These are phyloP conservation scores for Pollachius pollachius DNA, from an alignment of 2,113 vertebrate genomes.

Conservation along the genomic window DNA sequence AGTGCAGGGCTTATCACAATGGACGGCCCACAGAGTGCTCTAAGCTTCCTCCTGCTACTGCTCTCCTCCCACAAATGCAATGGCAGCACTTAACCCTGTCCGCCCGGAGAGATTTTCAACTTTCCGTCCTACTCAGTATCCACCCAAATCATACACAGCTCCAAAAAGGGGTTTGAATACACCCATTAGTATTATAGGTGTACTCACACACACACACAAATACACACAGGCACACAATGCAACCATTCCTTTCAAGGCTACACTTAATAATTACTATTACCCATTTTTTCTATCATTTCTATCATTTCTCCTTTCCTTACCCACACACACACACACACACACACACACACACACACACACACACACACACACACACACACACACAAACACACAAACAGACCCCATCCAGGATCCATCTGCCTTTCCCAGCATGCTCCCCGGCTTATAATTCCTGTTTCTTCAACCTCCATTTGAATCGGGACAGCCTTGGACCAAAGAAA, in stretches of 20 bases:
- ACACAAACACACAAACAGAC: too few species aligned
- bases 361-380: too few species aligned
- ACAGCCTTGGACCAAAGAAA: conserved; percentile 35
- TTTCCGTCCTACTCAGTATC: conserved; percentile 38
- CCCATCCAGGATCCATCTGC: conserved; percentile 19
- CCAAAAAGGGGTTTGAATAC: background rate
- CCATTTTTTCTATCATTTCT: background rate
- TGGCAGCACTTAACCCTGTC: conserved; percentile 61
- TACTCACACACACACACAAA: conserved; percentile 16
- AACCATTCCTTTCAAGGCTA: conserved; percentile 52
- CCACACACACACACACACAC: too few species aligned
- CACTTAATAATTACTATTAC: conserved; percentile 48
- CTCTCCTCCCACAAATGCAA: conserved; percentile 62
- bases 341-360: too few species aligned
- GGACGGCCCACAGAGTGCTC: conserved; percentile 13
- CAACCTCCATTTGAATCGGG: too few species aligned
- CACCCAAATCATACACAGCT: conserved; percentile 15
- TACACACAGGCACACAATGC: background rate
- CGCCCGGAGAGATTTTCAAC: conserved; percentile 53
- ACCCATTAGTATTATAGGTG: too few species aligned
- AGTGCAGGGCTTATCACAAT: conserved; percentile 4
- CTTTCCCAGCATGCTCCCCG: too few species aligned
- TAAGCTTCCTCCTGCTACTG: conserved; percentile 27
- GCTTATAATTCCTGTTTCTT: too few species aligned
- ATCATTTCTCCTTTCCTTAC: conserved; percentile 10